Base-by-base conservation (phyloP, 2,888 invertebrate genomes). In the Pediacus dermestoides region DNA sequence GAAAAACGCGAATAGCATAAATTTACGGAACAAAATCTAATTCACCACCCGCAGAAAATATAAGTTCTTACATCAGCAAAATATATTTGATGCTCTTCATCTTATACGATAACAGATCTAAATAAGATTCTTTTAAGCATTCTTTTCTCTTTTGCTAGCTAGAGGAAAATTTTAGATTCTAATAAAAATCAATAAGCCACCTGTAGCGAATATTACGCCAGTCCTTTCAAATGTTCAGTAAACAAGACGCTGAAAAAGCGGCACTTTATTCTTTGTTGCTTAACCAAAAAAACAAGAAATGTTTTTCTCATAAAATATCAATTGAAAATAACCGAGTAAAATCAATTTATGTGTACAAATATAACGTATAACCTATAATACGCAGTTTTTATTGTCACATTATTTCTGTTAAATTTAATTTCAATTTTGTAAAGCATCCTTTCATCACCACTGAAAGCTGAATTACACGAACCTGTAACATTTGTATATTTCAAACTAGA, bases 51-150 rank as follows among this genome's bases (percentile, higher is more conserved):
- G 51, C 51, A 53, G 43, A 53, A 50, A 44, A 54, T 18, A 52
- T 52, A 50, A 50, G 44, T 55, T 52, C 48, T 53, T 45, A 51
- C 52, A 48, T 56, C 53, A 50, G 52, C 50, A n/a, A n/a, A n/a
- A 53, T 53, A 52, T 50, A 53, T 53, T 49, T 41, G 51, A 48
- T 37, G 47, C 46, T 50, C 50, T 47, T 48, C 45, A 52, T 48
- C 44, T 50, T 47, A 44, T 23, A 34, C 21, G 42, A 43, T 46
- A 46, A 43, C 46, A 18, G 8, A 18, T 18, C 8, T 9, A 26
- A 4, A 26, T 10, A 26, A 9, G 10, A 10, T 26, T 18, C 21
- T 18, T 18, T 18, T 18, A n/a, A n/a, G n/a, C n/a, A n/a, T n/a
- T n/a, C n/a, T n/a, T n/a, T n/a, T n/a, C n/a, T n/a, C n/a, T n/a